Evolutionary conservation across 2,113 vertebrate genomes (phyloP).

Genomic region (Macrotis lagotis): DNA sequence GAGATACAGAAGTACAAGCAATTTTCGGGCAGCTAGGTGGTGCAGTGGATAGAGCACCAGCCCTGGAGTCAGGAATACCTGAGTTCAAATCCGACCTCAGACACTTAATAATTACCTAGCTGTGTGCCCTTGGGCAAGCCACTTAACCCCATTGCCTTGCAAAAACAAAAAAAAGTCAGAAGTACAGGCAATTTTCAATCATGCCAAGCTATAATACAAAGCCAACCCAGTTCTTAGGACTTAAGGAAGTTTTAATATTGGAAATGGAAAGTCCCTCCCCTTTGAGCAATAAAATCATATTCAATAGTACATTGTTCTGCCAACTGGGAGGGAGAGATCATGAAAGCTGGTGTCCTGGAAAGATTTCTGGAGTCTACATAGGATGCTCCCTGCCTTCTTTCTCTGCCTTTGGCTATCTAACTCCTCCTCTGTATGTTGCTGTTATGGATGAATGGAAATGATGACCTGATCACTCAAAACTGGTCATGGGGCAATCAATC

Average conservation of each 20-base stretch:
- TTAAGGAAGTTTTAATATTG: neutral
- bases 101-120: too few species aligned
- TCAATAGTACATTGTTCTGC: slow-evolving; percentile 24
- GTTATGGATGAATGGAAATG: rapidly evolving
- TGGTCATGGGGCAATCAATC: neutral
- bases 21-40: too few species aligned
- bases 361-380: neutral
- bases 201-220: slow-evolving; percentile 47
- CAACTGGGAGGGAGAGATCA: neutral
- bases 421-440: neutral
- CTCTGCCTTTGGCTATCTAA: neutral
- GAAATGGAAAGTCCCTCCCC: neutral
- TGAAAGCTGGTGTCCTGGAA: neutral
- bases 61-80: too few species aligned
- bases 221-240: neutral
- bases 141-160: too few species aligned
- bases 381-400: neutral
- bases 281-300: neutral
- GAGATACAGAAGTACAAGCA: slow-evolving; percentile 47
- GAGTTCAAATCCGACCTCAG: too few species aligned
- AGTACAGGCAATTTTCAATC: slow-evolving; percentile 54
- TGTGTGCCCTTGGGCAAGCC: too few species aligned
- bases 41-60: too few species aligned
- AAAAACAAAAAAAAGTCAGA: too few species aligned
- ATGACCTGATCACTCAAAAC: neutral